These are phyloP conservation scores for Denticeps clupeoides DNA, from an alignment of 2,797 vertebrate species.

Conservation along the genomic window DNA sequence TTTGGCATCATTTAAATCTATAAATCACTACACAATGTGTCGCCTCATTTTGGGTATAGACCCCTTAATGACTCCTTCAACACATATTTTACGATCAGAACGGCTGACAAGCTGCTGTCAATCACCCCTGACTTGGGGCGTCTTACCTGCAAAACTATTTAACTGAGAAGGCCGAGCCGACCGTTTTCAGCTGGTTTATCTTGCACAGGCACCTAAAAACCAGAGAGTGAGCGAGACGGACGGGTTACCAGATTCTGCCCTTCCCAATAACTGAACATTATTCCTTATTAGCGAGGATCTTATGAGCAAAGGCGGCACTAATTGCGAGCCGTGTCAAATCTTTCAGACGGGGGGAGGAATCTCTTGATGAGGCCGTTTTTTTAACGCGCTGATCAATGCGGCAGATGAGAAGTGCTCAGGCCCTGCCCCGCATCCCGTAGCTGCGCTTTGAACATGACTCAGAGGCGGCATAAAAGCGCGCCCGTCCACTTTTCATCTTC, in stretches of 20 bases:
- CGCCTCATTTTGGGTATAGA: too few species aligned
- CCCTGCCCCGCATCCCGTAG: slow-evolving; percentile 33
- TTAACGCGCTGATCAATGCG: slow-evolving; percentile 63
- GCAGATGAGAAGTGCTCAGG: slow-evolving; percentile 47
- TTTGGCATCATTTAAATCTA: too few species aligned
- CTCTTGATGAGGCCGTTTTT: slow-evolving; percentile 62
- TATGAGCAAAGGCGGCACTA: slow-evolving; percentile 48
- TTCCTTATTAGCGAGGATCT: slow-evolving; percentile 46
- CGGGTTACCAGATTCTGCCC: slow-evolving; percentile 40
- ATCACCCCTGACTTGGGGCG: too few species aligned
- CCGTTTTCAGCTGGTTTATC: too few species aligned
- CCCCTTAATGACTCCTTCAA: too few species aligned
- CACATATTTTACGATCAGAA: too few species aligned
- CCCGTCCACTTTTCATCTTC: slow-evolving; percentile 58
- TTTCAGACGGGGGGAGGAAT: slow-evolving; percentile 58
- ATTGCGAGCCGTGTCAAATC: slow-evolving; percentile 53
- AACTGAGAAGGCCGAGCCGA: too few species aligned
- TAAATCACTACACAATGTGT: too few species aligned
- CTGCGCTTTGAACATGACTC: slow-evolving; percentile 61
- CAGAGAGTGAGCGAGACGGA: slow-evolving; percentile 29
- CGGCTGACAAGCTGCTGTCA: too few species aligned
- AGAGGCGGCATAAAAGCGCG: slow-evolving; percentile 66
- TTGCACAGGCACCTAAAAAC: too few species aligned
- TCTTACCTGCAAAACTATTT: too few species aligned
- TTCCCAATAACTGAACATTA: slow-evolving; percentile 61